Percentiles rank a stretch among this genome's conserved stretches.
Conservation (phyloP, 2,888 invertebrate species). For the Timema cristinae region DNA sequence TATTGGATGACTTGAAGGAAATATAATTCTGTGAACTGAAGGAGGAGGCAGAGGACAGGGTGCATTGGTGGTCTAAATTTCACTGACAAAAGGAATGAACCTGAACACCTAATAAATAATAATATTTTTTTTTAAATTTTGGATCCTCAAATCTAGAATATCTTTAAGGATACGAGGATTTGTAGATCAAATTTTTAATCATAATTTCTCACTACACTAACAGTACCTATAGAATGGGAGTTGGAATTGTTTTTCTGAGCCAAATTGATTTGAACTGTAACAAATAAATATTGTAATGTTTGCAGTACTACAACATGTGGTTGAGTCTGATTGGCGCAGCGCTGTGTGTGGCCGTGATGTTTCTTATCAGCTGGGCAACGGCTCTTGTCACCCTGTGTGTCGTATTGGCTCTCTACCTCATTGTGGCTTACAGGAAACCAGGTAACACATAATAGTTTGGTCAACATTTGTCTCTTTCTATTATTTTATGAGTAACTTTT, state of each 20-base stretch:
- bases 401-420: constrained; percentile 81
- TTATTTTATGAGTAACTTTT: background rate
- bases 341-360: constrained; percentile 89
- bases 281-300: constrained; percentile 9
- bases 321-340: constrained; percentile 79
- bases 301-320: constrained; percentile 93
- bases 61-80: too few relatives aligned
- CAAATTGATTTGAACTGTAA: background rate
- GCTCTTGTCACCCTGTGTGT: constrained; percentile 82
- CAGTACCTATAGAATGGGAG: too few relatives aligned
- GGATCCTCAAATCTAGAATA: too few relatives aligned
- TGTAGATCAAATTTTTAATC: too few relatives aligned
- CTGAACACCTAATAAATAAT: too few relatives aligned
- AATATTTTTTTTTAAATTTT: too few relatives aligned
- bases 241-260: background rate
- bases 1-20: too few relatives aligned
- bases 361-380: constrained; percentile 91
- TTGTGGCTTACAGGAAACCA: constrained; percentile 91
- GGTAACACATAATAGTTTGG: constrained; percentile 52
- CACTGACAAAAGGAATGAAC: too few relatives aligned
- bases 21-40: too few relatives aligned
- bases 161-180: too few relatives aligned
- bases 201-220: too few relatives aligned
- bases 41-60: too few relatives aligned
- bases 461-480: background rate